Evolutionary conservation across 2,797 vertebrate species (phyloP).

Genomic region (Trichosurus vulpecula): DNA sequence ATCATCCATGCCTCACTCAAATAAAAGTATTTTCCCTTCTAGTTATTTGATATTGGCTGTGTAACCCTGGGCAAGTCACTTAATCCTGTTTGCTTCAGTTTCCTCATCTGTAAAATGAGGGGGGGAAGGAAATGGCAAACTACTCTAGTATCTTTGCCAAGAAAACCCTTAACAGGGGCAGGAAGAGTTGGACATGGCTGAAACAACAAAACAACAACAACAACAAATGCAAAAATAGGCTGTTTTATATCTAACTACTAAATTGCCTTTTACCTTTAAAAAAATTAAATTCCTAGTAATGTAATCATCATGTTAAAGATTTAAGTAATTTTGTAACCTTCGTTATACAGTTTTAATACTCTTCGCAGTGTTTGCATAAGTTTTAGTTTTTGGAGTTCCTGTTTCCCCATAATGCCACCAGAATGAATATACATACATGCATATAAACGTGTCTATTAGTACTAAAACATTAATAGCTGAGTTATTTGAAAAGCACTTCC

Average conservation of each 20-base stretch:
- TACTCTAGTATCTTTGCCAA: neutral
- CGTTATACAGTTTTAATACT: neutral
- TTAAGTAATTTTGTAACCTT: neutral
- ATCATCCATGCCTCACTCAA: neutral
- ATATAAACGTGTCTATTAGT: neutral
- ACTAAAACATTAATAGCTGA: neutral
- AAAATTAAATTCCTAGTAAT: too few relatives aligned
- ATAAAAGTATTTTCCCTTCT: too few relatives aligned
- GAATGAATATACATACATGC: neutral
- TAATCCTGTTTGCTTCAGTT: neutral
- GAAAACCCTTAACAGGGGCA: neutral
- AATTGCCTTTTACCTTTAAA: neutral
- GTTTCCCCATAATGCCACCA: neutral
- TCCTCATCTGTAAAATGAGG: neutral
- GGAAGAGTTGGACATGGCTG: neutral
- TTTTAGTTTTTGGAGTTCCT: neutral
- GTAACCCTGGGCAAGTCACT: neutral
- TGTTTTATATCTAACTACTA: neutral
- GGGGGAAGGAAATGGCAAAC: neutral
- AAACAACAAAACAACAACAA: neutral
- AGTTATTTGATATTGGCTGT: too few relatives aligned
- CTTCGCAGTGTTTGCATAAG: neutral
- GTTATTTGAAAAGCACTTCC: neutral
- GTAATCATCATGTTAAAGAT: neutral
- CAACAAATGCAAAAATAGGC: neutral